Evolutionary conservation across 2,888 invertebrate genomes (phyloP), one percentile per base, ranked within the genome.

Genomic region (Crioceris asparagi): DNA sequence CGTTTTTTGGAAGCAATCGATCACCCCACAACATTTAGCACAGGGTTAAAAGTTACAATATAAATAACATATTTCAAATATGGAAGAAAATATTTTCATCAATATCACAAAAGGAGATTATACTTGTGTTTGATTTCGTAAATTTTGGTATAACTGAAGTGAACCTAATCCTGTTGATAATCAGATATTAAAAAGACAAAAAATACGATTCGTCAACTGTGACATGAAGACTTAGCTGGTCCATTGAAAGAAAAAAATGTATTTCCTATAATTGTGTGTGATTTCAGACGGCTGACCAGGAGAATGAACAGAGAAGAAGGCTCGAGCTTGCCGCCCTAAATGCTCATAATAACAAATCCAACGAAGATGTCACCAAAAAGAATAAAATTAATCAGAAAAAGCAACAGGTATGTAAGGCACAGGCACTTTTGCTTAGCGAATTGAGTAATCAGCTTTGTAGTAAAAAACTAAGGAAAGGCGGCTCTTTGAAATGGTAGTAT

Each of bases 281-380:
- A 14, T 61, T 63, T 3, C 59, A 93, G 92, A 76, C 79, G 74
- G 83, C 90, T 53, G 87, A 92, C 68, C 75, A 82, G 55, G 94
- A 94, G 62, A 92, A 94, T 67, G 94, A 93, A 62, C 88, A 90
- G 62, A 75, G 92, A 50, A 77, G 84, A 49, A 76, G 91, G 53
- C 68, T 92, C 47, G 91, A 91, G 67, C 75, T 78, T 50, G 88
- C 87, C 14, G 85, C 87, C 15, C 70, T 72, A 35, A 73, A 77
- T 51, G 80, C 79, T 36, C 80, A 79, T 36, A 70, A 70, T 47
- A 74, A 75, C 36, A 77, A 78, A 54, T 72, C 74, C 45, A 75
- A 74, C 43, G 77, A 78, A 49, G 83, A 85, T 64, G 80, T 79
- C 2, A 70, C 72, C 32, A 72, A 80, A 60, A 74, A 79, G 56